phyloP scores from a whole-genome alignment of 2,888 invertebrate genomes.

The Leucophenga montana region DNA sequence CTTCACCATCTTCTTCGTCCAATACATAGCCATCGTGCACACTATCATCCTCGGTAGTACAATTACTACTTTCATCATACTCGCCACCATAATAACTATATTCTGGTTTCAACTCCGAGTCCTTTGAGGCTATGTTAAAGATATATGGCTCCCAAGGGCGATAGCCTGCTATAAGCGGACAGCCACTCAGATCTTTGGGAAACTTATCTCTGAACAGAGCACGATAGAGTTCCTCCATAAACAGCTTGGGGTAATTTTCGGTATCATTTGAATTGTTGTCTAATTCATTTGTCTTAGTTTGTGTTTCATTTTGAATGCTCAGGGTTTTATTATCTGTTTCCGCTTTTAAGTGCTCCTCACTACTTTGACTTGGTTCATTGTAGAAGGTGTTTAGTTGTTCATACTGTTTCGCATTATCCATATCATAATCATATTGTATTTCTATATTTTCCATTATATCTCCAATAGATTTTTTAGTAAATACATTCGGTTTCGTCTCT shows the following conservation, averaged over 20 bases:
- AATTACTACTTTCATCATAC: neutral
- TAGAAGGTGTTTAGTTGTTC: constrained; percentile 16
- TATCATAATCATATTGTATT: no score
- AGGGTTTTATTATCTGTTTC: neutral
- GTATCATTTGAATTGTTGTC: neutral
- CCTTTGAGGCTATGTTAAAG: constrained; percentile 41
- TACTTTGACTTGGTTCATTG: no score
- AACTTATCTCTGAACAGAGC: constrained; percentile 66
- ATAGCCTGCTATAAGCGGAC: constrained; percentile 65
- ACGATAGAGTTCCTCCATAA: constrained; percentile 51
- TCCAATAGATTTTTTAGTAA: no score
- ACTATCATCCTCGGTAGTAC: constrained; percentile 27
- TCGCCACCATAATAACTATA: constrained; percentile 14
- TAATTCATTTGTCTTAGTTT: neutral
- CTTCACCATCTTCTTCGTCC: neutral
- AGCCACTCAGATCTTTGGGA: constrained; percentile 67
- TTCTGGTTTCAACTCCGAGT: no score
- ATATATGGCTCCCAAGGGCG: constrained; percentile 71
- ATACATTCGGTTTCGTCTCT: no score
- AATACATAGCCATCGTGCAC: constrained; percentile 22
- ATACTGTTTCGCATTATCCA: neutral
- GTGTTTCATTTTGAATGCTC: no score
- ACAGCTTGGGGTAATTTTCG: constrained; percentile 30
- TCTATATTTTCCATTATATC: no score
- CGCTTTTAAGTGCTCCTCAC: no score